Conservation (phyloP, 2,113 vertebrate genomes). For the Eulemur rufifrons region DNA sequence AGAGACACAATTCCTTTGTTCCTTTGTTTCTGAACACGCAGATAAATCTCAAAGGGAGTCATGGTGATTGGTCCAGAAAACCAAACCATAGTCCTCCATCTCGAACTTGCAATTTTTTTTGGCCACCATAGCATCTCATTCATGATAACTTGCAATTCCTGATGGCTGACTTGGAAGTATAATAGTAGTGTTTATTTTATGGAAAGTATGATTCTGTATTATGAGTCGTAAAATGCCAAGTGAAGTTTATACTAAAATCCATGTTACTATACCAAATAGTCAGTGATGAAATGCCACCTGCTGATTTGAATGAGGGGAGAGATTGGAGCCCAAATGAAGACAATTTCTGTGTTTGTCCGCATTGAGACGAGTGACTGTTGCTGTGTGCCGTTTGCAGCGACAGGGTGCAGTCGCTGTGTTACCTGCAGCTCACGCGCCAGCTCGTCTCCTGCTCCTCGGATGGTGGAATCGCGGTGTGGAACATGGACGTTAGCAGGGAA, state of each 20-base stretch:
- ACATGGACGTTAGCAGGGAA: conserved; percentile 95
- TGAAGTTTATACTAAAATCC: background rate
- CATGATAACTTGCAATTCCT: background rate
- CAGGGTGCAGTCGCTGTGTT: conserved; percentile 94
- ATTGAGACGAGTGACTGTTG: background rate
- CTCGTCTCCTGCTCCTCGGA: conserved; percentile 95
- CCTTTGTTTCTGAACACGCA: background rate
- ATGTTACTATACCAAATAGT: fast-evolving
- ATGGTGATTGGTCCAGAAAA: background rate
- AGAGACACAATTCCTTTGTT: background rate
- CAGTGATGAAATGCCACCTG: background rate
- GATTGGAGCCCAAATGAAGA: fast-evolving
- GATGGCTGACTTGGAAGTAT: background rate
- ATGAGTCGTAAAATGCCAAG: background rate
- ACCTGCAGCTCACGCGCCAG: conserved; percentile 93
- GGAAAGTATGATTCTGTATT: background rate
- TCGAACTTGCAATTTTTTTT: too few relatives aligned
- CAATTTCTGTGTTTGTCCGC: background rate
- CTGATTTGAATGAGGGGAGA: background rate
- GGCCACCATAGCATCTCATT: too few relatives aligned
- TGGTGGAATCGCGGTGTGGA: conserved; percentile 97
- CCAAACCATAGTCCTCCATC: fast-evolving
- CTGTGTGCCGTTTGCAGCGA: conserved; percentile 86
- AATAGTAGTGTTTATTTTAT: background rate
- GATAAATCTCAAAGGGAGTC: background rate